Evolutionary conservation across 2,113 vertebrate genomes (phyloP), one percentile per base, ranked within the genome.

Genomic region (Eptesicus fuscus): DNA sequence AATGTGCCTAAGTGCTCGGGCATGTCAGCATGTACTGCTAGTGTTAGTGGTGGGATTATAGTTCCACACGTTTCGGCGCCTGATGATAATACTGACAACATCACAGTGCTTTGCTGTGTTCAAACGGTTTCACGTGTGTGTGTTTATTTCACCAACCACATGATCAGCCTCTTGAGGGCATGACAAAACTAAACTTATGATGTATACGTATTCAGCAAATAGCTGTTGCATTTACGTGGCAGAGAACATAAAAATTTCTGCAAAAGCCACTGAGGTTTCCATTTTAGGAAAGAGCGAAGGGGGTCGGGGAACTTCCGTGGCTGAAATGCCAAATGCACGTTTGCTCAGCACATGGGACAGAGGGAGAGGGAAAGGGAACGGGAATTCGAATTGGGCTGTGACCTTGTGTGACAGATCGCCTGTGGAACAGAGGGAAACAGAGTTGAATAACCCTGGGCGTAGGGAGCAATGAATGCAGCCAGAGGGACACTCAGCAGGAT

Each of bases 291-390:
- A 82, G 22, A 91, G 69, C 69, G 47, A 87, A 90, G 73, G 4
- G 18, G 65, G 56, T 16, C 20, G 4, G 85, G 94, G 88, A 92
- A 88, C 80, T 78, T 95, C 83, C 84, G 61, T 0, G 49, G 74
- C 90, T 83, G 90, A 95, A 92, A 95, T 79, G 69, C 51, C 16
- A 1, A 88, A 70, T 80, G 79, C 69, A n/a, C 16, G 17, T 97
- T 93, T 95, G 84, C 95, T 94, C 84, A 63, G 89, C 0, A 17
- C 93, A 83, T 17, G 78, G 74, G 63, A 78, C 83, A 82, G 86
- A 94, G 37, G n/a, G 51, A 93, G 92, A 95, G 90, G 93, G 87
- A 56, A 91, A 94, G 90, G 79, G 90, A 5, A 92, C 88, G 90
- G 79, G 90, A 30, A 92, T 92, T 93, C 73, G 88, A 88, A 30